These are phyloP conservation scores for Phortica variegata DNA, from an alignment of 1,140 invertebrate species.

Conservation along the genomic window DNA sequence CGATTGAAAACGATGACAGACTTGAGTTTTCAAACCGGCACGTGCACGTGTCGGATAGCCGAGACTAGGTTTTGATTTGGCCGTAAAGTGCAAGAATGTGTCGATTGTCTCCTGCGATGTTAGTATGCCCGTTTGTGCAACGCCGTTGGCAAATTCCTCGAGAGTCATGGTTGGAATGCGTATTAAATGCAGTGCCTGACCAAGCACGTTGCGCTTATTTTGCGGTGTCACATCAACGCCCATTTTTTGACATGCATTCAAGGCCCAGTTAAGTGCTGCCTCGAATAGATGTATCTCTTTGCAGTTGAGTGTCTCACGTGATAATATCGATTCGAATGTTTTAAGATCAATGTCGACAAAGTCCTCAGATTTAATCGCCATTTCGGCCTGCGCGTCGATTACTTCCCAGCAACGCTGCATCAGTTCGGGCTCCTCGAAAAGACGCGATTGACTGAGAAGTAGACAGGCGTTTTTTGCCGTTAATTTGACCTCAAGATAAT, in stretches of 20 bases:
- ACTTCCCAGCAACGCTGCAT: constrained; percentile 96
- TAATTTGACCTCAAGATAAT: constrained; percentile 87
- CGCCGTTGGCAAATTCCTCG: constrained; percentile 88
- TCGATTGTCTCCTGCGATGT: constrained; percentile 89
- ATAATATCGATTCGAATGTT: constrained; percentile 83
- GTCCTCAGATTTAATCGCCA: constrained; percentile 89
- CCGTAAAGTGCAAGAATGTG: constrained; percentile 87
- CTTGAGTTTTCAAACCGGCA: constrained; percentile 84
- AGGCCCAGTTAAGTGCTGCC: constrained; percentile 86
- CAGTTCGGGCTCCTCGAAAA: constrained; percentile 89
- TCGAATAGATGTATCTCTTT: constrained; percentile 88
- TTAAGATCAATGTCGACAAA: constrained; percentile 90
- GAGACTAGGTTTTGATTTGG: constrained; percentile 77
- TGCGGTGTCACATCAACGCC: constrained; percentile 74
- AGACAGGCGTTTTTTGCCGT: constrained; percentile 91
- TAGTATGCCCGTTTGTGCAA: constrained; percentile 83
- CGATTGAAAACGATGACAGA: constrained; percentile 92
- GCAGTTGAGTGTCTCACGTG: constrained; percentile 86
- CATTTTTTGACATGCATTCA: constrained; percentile 77
- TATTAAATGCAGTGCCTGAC: constrained; percentile 79
- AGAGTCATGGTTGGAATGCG: constrained; percentile 87
- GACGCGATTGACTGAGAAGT: constrained; percentile 82
- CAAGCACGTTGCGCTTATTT: constrained; percentile 73
- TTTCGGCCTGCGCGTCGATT: constrained; percentile 90
- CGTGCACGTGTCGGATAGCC: constrained; percentile 79